phyloP scores from a whole-genome alignment of 2,797 vertebrate genomes.

The Scyliorhinus canicula region DNA sequence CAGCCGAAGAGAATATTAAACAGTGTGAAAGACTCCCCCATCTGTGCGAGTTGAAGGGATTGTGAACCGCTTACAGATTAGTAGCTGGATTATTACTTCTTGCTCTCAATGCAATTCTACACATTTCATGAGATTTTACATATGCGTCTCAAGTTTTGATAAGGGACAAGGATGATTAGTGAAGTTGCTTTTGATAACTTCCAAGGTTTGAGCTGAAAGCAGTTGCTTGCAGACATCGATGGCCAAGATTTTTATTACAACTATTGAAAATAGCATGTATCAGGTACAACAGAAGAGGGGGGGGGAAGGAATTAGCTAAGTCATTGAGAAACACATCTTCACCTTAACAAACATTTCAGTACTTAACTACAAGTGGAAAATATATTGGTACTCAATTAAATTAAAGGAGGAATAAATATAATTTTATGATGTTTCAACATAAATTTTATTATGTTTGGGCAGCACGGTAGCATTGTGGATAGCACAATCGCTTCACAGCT shows the following conservation, averaged over 20 bases:
- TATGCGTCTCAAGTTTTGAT: not conserved
- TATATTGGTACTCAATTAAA: not conserved
- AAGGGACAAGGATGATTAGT: not conserved
- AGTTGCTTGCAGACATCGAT: not conserved
- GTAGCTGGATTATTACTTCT: constrained; percentile 2
- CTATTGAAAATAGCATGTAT: not conserved
- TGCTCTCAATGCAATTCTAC: not conserved
- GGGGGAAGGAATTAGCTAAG: not conserved
- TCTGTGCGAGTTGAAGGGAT: not conserved
- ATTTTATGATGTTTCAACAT: not conserved
- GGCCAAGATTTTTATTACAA: not conserved
- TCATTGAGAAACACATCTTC: not conserved
- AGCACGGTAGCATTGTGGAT: too few relatives aligned
- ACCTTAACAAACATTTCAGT: not conserved
- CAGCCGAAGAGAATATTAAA: not conserved
- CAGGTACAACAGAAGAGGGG: not conserved
- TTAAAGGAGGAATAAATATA: not conserved
- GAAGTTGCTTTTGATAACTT: not conserved
- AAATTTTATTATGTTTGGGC: too few relatives aligned
- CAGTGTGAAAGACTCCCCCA: not conserved
- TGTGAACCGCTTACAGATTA: not conserved
- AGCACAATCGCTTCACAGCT: too few relatives aligned
- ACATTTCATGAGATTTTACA: not conserved
- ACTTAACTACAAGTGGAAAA: not conserved
- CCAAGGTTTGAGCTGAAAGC: not conserved